Percentiles rank a stretch among this genome's conserved stretches.
Conservation (phyloP, 2,888 invertebrate species). For the Mayetiola destructor region DNA sequence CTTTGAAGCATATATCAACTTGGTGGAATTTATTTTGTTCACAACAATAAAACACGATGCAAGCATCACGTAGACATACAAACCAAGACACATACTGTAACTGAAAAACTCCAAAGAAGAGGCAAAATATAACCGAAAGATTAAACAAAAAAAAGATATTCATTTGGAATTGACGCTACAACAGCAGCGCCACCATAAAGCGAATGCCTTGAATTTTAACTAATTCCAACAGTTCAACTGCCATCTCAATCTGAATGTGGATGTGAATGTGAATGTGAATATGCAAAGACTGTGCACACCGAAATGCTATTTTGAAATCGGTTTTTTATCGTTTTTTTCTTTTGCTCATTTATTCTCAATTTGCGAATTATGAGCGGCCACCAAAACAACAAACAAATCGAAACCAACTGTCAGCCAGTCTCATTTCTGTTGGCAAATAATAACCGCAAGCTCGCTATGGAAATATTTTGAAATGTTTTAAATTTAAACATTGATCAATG, state of each 20-base stretch:
- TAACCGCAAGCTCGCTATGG: no score
- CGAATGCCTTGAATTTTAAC: not conserved
- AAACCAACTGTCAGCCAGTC: no score
- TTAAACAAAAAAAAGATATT: not conserved
- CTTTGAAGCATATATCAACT: no score
- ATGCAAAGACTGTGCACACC: not conserved
- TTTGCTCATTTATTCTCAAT: not conserved
- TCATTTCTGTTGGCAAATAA: no score
- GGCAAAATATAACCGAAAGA: not conserved
- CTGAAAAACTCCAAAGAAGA: not conserved
- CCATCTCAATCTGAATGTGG: not conserved
- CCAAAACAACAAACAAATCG: no score
- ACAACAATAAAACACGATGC: no score
- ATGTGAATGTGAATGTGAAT: not conserved
- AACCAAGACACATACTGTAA: no score
- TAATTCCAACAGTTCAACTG: not conserved
- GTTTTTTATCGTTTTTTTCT: not conserved
- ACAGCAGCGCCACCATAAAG: conserved; percentile 6
- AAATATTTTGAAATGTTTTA: no score
- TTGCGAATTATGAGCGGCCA: not conserved
- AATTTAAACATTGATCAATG: no score
- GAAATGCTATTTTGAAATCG: not conserved
- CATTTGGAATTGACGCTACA: not conserved
- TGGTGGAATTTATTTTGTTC: no score
- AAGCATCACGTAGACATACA: no score